Conservation (phyloP, 2,797 vertebrate species). For the Streptopelia turtur region DNA sequence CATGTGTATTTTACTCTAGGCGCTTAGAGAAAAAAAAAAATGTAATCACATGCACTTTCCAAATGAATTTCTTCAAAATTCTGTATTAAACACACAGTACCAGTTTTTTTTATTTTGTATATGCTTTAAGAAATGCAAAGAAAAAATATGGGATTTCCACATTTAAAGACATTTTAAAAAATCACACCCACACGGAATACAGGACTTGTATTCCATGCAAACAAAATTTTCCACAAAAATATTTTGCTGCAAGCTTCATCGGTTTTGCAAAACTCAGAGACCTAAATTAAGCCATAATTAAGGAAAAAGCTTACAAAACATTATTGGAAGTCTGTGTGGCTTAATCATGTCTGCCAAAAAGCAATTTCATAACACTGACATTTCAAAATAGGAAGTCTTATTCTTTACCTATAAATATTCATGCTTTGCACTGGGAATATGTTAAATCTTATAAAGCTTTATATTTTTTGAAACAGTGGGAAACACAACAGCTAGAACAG, state of each 20-base stretch:
- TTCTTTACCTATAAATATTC: conserved; percentile 50
- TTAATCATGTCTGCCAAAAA: conserved; percentile 11
- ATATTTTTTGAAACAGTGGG: background rate
- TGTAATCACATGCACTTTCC: background rate
- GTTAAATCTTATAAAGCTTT: conserved; percentile 12
- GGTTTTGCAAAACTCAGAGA: conserved; percentile 2
- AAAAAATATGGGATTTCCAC: background rate
- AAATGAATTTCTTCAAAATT: conserved; percentile 18
- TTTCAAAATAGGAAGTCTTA: conserved; percentile 45
- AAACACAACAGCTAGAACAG: conserved; percentile 23
- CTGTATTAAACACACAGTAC: background rate
- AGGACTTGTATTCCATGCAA: background rate
- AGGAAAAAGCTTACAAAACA: conserved; percentile 42
- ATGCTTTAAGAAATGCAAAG: background rate
- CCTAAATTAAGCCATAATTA: conserved; percentile 47
- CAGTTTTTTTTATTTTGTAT: background rate
- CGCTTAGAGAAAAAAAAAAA: background rate
- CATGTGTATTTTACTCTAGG: background rate
- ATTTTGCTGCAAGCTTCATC: conserved; percentile 24
- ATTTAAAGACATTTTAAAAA: background rate
- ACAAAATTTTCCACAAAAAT: conserved; percentile 5
- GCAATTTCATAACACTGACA: conserved; percentile 30
- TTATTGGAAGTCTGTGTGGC: conserved; percentile 23
- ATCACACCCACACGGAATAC: background rate
- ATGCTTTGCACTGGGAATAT: conserved; percentile 25